Conservation (phyloP, 2,888 invertebrate genomes). For the Dryobotodes eremita region DNA sequence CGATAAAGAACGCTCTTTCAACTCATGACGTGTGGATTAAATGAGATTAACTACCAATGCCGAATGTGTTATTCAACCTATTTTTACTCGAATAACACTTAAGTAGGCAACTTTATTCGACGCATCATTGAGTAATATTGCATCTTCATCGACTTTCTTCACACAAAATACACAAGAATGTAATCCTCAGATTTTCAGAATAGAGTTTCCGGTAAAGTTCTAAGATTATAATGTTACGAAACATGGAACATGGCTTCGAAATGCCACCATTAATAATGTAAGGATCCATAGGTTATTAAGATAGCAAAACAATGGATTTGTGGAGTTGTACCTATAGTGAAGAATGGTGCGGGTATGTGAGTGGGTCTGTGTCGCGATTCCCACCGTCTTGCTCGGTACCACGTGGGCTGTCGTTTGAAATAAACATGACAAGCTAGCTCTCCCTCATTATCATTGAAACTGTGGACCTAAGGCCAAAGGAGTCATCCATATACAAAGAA, state of each 20-base stretch:
- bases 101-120: slow-evolving; percentile 42
- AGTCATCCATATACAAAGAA: slow-evolving; percentile 49
- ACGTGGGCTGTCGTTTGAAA: slow-evolving; percentile 74
- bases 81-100: slow-evolving; percentile 47
- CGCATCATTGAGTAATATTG: slow-evolving; percentile 47
- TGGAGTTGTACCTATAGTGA: slow-evolving; percentile 39
- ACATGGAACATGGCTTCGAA: slow-evolving; percentile 40
- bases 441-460: slow-evolving; percentile 77
- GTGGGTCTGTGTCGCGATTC: slow-evolving; percentile 63
- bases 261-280: slow-evolving; percentile 55
- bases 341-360: slow-evolving; percentile 53
- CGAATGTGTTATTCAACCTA: slow-evolving; percentile 59
- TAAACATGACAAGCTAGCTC: slow-evolving; percentile 74
- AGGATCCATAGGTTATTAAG: slow-evolving; percentile 59
- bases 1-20: slow-evolving; percentile 40
- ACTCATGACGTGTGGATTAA: slow-evolving; percentile 46
- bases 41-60: slow-evolving; percentile 52
- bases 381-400: slow-evolving; percentile 62
- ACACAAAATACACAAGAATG: slow-evolving; percentile 26
- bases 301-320: slow-evolving; percentile 62
- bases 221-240: slow-evolving; percentile 58
- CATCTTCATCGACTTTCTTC: slow-evolving; percentile 45
- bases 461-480: slow-evolving; percentile 63
- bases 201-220: slow-evolving; percentile 45
- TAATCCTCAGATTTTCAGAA: slow-evolving; percentile 38